Base-by-base conservation (phyloP, 2,113 vertebrate species). In the Drymodes brunneopygia region DNA sequence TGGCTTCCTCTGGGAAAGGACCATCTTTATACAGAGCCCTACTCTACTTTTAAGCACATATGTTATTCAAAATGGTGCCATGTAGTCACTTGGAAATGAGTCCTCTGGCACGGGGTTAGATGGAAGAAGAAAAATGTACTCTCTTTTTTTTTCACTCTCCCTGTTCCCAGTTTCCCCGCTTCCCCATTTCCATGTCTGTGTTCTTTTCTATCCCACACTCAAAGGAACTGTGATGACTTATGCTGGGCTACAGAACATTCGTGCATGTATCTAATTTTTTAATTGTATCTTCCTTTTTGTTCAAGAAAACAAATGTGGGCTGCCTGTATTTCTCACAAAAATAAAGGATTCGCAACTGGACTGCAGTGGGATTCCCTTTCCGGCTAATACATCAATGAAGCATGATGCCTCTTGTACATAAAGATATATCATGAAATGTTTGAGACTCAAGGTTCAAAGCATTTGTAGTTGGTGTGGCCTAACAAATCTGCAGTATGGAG, bases 351-450 rank as follows among this genome's bases (percentile, higher is more conserved):
- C 67, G 33, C 31, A 53, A 22, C 4, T n/a, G 51, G 4, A 44
- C 4, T 33, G 24, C 44, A 45, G 22, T 21, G 25, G 0, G 0
- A 24, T 53, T 40, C 15, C 10, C 12, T n/a, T 57, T 80, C 19
- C 33, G 75, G n/a, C 10, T 79, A 72, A 42, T 9, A 19, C 24
- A 40, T 18, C 42, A 28, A 12, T 16, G 31, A 9, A 29, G 1
- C 0, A 0, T 3, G 2, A 23, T 53, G 35, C 2, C 5, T 10
- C 36, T 80, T 40, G 25, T 57, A 48, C 3, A 22, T 36, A 21
- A 73, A 16, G 22, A 54, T 31, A 33, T 9, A 29, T 36, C 4
- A 71, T 23, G 6, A 71, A 79, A 56, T 67, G 51, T 19, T 35
- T 56, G 31, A 69, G 22, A 22, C 7, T 56, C 31, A 62, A 54